Base-by-base conservation (phyloP, 2,888 invertebrate species). In the Chironomus riparius region DNA sequence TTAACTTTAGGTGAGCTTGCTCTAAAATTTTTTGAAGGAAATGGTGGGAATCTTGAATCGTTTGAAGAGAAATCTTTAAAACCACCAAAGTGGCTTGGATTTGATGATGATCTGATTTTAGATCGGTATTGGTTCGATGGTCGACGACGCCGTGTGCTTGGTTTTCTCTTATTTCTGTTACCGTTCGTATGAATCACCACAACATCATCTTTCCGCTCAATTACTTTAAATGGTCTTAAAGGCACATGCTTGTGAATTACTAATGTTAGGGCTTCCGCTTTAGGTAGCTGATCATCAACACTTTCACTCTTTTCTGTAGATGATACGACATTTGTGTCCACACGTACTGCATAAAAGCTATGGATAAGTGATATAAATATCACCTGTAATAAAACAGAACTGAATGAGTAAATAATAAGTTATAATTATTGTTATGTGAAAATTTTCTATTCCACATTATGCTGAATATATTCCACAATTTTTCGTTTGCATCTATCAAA, bases 241-340 rank as follows among this genome's bases (percentile, higher is more conserved):
- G 47, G 68, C 5, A 38, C 47, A 47, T 62, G 22, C 12, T 61
- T 61, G 3, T 62, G 61, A 12, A 72, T 72, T 10, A 72, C 38
- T 7, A 72, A 50, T 12, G 72, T 72, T 15, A 72, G 47, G 47
- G 72, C 72, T 72, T 72, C 72, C 72, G 72, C 72, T 21, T 72
- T 62, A 5, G 72, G 72, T 38, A 38, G 38, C 5, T 62, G 21
- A 56, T 50, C 71, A 61, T 15, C 50, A 24, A 15, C 72, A 62
- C 72, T 72, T 38, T 38, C 61, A 38, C 72, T 72, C 61, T 22
- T 72, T 18, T 50, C 50, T 15, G 72, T 28, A 3, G 21, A 6
- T 13, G 24, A 10, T 56, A n/a, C 24, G 24, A 24, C 22, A 15
- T 56, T 50, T 28, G 62, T 72, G 28, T 62, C 47, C 5, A 72